phyloP scores from a whole-genome alignment of 1,140 invertebrate genomes.

The Cheumatopsyche charites region DNA sequence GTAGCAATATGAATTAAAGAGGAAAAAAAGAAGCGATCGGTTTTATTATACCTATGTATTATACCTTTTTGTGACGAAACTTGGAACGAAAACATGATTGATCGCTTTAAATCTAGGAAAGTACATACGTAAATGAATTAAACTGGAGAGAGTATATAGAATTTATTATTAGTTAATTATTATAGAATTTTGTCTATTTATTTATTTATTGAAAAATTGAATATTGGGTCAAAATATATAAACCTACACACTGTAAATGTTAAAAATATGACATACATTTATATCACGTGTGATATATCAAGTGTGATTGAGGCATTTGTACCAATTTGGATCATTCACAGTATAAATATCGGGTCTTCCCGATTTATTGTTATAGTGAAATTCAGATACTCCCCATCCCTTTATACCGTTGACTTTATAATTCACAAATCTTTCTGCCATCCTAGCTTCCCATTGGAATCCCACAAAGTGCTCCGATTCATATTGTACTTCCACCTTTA shows the following conservation, averaged over 20 bases:
- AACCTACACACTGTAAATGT: too few relatives aligned
- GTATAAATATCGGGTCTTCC: constrained; percentile 56
- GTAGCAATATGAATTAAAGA: too few relatives aligned
- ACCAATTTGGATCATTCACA: constrained; percentile 62
- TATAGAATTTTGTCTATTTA: not conserved
- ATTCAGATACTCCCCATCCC: constrained; percentile 73
- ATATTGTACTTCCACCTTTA: constrained; percentile 63
- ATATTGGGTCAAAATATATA: not conserved
- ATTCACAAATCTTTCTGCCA: constrained; percentile 69
- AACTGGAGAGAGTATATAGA: not conserved
- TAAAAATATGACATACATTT: too few relatives aligned
- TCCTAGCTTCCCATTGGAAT: constrained; percentile 69
- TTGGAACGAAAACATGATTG: too few relatives aligned
- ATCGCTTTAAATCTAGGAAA: too few relatives aligned
- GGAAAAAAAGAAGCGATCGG: too few relatives aligned
- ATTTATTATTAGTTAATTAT: not conserved
- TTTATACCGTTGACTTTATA: constrained; percentile 68
- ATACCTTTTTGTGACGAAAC: too few relatives aligned
- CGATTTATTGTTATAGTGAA: constrained; percentile 66
- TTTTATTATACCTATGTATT: too few relatives aligned
- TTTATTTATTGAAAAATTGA: not conserved
- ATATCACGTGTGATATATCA: not conserved
- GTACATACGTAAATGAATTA: too few relatives aligned
- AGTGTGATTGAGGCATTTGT: constrained; percentile 56
- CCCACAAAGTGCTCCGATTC: constrained; percentile 70